Base-by-base conservation (phyloP, 2,113 vertebrate genomes). In the Gavia stellata region DNA sequence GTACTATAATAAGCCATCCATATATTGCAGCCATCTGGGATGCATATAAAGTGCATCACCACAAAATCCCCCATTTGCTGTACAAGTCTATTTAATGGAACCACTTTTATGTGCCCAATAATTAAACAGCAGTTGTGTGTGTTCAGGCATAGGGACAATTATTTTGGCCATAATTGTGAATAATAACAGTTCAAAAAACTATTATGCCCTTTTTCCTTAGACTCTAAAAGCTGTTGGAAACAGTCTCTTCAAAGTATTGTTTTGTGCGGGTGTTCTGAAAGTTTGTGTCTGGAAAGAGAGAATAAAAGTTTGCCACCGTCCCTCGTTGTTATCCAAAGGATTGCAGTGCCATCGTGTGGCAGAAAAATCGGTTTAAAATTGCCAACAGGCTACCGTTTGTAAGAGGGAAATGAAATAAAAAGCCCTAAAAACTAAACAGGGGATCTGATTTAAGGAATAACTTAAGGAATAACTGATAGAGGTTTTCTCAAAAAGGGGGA, bases 281-380 rank as follows among this genome's bases (percentile, higher is more conserved):
- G 61, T 80, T 86, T 70, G 12, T 10, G 12, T 19, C 20, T 12
- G 7, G 66, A 58, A 65, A 52, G 20, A 34, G 28, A 56, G 44
- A 42, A 36, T 9, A 25, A 63, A 25, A 25, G 26, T 63, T 88
- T 55, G 47, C 7, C 2, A 10, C 5, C 0, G 0, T 2, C 4
- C 26, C 9, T 31, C 20, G 7, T 16, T 72, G 89, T 47, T 82
- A 93, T 95, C 72, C 67, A 34, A 85, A 94, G 94, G 92, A 44
- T 75, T 80, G 79, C 63, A 92, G 75, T 97, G 97, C 96, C 97
- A 97, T 94, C 97, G 70, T 82, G 97, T 96, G 97, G 96, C 66
- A 58, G n/a, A 44, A 92, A 90, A 70, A 14, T 12, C 14, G 28
- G 7, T 34, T 74, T 65, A 4, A 71, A 86, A n/a, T 75, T 42